Percentiles rank a stretch among this genome's conserved stretches.
Conservation (phyloP, 1,140 invertebrate species). For the Zeugodacus cucurbitae region DNA sequence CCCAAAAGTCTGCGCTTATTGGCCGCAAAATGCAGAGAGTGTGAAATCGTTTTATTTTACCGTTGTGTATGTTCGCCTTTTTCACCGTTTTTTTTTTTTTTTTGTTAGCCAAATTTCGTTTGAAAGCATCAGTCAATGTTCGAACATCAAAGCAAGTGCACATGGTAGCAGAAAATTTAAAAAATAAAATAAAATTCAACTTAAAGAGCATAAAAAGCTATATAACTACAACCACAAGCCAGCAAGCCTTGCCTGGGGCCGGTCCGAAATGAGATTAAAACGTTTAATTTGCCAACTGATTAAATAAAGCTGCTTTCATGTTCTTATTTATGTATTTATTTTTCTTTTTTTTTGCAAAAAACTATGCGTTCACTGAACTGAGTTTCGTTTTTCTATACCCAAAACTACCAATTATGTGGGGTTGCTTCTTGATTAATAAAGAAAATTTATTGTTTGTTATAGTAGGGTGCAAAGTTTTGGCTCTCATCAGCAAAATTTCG, state of each 20-base stretch:
- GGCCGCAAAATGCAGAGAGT: background rate
- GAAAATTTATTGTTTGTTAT: background rate
- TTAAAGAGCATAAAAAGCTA: background rate
- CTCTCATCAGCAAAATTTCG: background rate
- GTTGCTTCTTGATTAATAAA: background rate
- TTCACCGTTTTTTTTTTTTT: background rate
- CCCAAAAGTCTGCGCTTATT: background rate
- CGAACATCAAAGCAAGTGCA: conserved; percentile 3
- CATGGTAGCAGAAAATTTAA: background rate
- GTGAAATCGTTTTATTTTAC: background rate
- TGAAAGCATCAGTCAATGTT: conserved; percentile 18
- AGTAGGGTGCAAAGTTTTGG: background rate
- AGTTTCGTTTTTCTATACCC: background rate
- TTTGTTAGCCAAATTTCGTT: background rate
- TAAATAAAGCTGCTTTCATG: background rate
- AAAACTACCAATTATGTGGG: background rate
- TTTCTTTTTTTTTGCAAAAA: background rate
- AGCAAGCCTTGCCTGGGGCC: background rate
- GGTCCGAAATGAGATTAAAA: conserved; percentile 6
- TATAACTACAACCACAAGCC: background rate
- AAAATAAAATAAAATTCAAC: background rate
- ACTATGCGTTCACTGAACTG: background rate
- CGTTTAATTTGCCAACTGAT: conserved; percentile 29
- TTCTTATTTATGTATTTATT: background rate
- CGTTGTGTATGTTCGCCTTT: background rate